A percentile compares a stretch with the other conserved stretches of the same genome.
These are phyloP conservation scores for Tetropium fuscum DNA, from an alignment of 2,888 invertebrate species.

Conservation along the genomic window DNA sequence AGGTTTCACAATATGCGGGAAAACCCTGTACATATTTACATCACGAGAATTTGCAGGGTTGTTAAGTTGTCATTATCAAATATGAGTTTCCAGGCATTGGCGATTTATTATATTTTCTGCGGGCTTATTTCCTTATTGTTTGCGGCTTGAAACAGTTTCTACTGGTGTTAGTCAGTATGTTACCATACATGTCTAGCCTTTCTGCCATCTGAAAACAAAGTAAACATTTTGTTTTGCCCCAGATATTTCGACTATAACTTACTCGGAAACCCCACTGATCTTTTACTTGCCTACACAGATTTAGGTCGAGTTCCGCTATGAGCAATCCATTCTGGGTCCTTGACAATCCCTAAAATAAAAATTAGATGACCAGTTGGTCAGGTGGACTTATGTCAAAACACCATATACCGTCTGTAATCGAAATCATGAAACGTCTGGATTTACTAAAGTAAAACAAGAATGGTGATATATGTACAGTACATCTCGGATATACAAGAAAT, in stretches of 20 bases:
- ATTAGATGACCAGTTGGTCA: too few species aligned
- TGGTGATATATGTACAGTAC: too few species aligned
- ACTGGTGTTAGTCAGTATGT: constrained; percentile 78
- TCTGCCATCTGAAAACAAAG: constrained; percentile 81
- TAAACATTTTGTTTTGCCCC: not conserved
- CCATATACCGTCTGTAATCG: too few species aligned
- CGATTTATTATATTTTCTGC: not conserved
- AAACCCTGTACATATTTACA: too few species aligned
- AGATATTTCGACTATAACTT: too few species aligned
- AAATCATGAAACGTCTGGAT: too few species aligned
- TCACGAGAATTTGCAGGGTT: too few species aligned
- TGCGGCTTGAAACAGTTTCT: constrained; percentile 83
- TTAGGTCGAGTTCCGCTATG: constrained; percentile 90
- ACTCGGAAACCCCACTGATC: constrained; percentile 94
- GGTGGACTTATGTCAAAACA: too few species aligned
- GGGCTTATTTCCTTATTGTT: constrained; percentile 70
- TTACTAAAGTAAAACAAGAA: too few species aligned
- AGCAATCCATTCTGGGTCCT: constrained; percentile 75
- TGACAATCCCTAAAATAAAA: constrained; percentile 39
- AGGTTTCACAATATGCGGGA: too few species aligned
- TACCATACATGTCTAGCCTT: constrained; percentile 88
- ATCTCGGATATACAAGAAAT: too few species aligned
- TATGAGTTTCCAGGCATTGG: not conserved
- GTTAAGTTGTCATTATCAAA: too few species aligned
- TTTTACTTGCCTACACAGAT: constrained; percentile 91